Evolutionary conservation across 2,113 vertebrate genomes (phyloP).

Genomic region (Anas platyrhynchos): DNA sequence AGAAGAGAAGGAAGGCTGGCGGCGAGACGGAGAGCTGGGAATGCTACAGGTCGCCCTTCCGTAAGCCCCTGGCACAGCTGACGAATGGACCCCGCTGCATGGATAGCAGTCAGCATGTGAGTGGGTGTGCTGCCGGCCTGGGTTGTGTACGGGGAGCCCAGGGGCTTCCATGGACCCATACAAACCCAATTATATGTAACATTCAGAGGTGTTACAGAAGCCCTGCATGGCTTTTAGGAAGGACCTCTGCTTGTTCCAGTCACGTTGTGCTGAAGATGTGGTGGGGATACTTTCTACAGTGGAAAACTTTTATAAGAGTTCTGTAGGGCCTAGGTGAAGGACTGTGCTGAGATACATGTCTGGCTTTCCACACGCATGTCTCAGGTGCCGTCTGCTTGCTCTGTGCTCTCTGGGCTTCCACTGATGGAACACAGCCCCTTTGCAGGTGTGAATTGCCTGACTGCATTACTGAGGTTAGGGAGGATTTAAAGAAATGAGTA

Average conservation of each 20-base stretch:
- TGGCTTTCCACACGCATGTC: not conserved
- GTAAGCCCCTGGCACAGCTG: slow-evolving; percentile 86
- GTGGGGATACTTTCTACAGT: not conserved
- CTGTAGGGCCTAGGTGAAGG: not conserved
- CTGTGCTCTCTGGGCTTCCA: not conserved
- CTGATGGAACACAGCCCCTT: not conserved
- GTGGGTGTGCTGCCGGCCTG: slow-evolving; percentile 4
- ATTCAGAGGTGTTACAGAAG: not conserved
- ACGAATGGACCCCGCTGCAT: slow-evolving; percentile 77
- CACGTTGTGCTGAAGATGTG: not conserved
- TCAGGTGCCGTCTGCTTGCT: not conserved
- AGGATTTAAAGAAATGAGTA: not conserved
- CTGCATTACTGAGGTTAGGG: not conserved
- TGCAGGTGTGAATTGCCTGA: not conserved
- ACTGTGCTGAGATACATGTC: not conserved
- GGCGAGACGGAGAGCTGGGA: slow-evolving; percentile 49
- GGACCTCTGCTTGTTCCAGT: not conserved
- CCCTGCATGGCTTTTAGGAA: not conserved
- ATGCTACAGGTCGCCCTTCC: slow-evolving; percentile 81
- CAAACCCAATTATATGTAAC: not conserved
- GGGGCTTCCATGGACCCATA: not conserved
- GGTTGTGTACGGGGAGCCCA: not conserved
- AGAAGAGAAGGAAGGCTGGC: slow-evolving; percentile 76
- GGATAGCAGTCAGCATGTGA: slow-evolving; percentile 89
- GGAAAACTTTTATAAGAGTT: not conserved